Conservation (phyloP, 2,797 vertebrate species). For the Mareca strepera region DNA sequence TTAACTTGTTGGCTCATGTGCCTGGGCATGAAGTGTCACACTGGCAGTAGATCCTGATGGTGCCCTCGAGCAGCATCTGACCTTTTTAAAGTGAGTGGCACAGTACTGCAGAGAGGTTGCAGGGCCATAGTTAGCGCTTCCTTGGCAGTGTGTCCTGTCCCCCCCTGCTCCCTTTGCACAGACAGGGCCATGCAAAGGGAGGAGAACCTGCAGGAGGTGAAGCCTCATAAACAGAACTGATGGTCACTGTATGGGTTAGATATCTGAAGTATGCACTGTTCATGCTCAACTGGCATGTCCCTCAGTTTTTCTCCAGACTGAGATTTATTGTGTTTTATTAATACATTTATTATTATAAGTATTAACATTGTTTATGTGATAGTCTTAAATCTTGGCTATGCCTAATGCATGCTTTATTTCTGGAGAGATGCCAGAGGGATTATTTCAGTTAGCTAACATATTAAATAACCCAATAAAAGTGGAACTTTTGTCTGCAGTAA, state of each 20-base stretch:
- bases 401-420: slow-evolving; percentile 4
- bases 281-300: not conserved
- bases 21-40: not conserved
- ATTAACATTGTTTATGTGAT: not conserved
- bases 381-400: not conserved
- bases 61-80: not conserved
- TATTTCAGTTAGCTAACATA: not conserved
- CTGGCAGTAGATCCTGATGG: not conserved
- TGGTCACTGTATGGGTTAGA: not conserved
- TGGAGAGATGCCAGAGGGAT: not conserved
- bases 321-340: slow-evolving; percentile 10
- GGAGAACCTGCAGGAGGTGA: not conserved
- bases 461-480: not conserved
- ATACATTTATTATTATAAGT: not conserved
- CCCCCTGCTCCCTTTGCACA: not conserved
- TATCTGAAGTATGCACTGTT: not conserved
- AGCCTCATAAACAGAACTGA: not conserved
- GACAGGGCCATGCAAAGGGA: not conserved
- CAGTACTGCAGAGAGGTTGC: not conserved
- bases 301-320: not conserved
- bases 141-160: slow-evolving; percentile 14
- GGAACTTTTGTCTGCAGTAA: not conserved
- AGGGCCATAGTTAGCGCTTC: not conserved
- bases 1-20: not conserved
- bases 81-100: not conserved